Base-by-base conservation (phyloP, 2,888 invertebrate species). In the Cryptus armator region DNA sequence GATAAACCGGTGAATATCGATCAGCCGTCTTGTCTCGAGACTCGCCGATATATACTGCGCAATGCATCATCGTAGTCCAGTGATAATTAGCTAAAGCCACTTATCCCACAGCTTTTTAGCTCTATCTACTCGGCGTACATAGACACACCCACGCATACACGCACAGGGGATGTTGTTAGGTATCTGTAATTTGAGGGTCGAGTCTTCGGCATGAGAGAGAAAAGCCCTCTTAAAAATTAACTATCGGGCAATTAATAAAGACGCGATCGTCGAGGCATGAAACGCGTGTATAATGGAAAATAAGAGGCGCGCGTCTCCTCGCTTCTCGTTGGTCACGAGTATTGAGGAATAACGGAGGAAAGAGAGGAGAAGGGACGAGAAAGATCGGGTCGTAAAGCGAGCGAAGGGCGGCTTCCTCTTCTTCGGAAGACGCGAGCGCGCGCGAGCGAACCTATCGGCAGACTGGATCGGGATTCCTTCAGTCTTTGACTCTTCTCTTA, bases 381-480 rank as follows among this genome's bases (percentile, higher is more conserved):
- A 43, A 81, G 72, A 24, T 67, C 32, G 29, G 75, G 64, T 84
- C 71, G 76, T 81, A 81, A 76, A 84, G 46, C 67, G 48, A 48
- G 48, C 59, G 66, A 80, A 71, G 83, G 76, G 76, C 67, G 81
- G 56, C 64, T 80, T 81, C 80, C 67, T 80, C 71, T 71, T 76
- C 76, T 81, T 66, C 16, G 72, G 53, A 19, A 59, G 14, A 68
- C 32, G 5, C 37, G 64, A 14, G n/a, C 48, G 12, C 51, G 76
- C 67, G 84, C 83, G 79, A 48, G 46, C 32, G 48, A 74, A 44
- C 70, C 43, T 76, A 80, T 84, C 83, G 71, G 75, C 48, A 80
- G 56, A 76, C 66, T 67, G 62, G 83, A 83, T 83, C 79, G 75
- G 75, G 70, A 83, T 83, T 83, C 79, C 83, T 81, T 75, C 79